Evolutionary conservation across 2,797 vertebrate species (phyloP).

Genomic region (Protonibea diacanthus): DNA sequence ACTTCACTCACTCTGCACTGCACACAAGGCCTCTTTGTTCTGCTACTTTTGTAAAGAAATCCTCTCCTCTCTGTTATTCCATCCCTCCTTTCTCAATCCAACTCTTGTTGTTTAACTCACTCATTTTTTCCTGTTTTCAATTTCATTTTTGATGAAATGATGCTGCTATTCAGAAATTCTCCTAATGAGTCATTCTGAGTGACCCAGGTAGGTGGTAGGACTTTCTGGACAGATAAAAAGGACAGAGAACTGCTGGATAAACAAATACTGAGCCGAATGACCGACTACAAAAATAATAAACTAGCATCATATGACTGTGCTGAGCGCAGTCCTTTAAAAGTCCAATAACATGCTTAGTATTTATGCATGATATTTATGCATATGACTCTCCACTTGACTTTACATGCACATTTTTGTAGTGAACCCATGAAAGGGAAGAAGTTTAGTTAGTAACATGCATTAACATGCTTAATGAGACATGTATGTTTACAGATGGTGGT

Average conservation of each 20-base stretch:
- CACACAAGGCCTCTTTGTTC: conserved; percentile 81
- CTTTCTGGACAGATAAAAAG: background rate
- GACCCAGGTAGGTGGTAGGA: too few relatives aligned
- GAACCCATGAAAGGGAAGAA: too few relatives aligned
- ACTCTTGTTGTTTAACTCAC: background rate
- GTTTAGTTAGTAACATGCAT: too few relatives aligned
- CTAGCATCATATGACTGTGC: background rate
- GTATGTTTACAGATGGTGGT: too few relatives aligned
- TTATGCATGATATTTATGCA: too few relatives aligned
- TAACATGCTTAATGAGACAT: too few relatives aligned
- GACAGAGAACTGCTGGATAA: background rate
- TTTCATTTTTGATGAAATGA: background rate
- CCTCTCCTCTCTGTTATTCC: conserved; percentile 5
- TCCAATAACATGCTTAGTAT: too few relatives aligned
- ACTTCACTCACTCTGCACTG: conserved; percentile 74
- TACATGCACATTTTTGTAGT: too few relatives aligned
- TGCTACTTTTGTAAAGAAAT: conserved; percentile 76
- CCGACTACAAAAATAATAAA: background rate
- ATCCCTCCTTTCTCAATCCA: background rate
- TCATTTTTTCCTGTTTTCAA: background rate
- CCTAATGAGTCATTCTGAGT: background rate
- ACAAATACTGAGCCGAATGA: background rate
- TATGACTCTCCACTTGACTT: too few relatives aligned
- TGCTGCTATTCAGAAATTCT: background rate
- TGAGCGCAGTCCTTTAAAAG: too few relatives aligned